Percentiles rank a stretch among this genome's conserved stretches.
phyloP scores from a whole-genome alignment of 2,888 invertebrate species.

The Macaria notata region DNA sequence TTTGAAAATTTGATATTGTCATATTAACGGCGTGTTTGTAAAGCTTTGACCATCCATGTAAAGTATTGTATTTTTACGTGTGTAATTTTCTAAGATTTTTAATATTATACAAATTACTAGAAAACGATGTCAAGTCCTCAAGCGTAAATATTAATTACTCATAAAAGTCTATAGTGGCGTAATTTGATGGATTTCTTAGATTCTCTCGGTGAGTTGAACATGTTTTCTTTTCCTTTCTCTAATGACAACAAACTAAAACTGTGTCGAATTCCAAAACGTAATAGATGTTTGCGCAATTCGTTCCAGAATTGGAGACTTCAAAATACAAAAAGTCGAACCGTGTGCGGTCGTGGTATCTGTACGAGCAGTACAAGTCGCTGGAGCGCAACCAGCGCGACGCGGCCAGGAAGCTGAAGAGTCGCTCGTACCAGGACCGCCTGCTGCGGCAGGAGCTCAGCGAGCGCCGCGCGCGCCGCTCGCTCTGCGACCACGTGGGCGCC shows the following conservation, averaged over 20 bases:
- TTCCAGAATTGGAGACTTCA: conserved; percentile 57
- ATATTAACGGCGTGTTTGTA: too few species aligned
- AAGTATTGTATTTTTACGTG: too few species aligned
- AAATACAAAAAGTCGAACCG: conserved; percentile 56
- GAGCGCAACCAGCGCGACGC: conserved; percentile 66
- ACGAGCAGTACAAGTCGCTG: conserved; percentile 70
- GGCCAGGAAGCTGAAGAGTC: conserved; percentile 56
- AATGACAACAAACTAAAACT: too few species aligned
- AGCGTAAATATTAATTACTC: too few species aligned
- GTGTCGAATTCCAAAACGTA: too few species aligned
- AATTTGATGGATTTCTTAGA: conserved; percentile 66
- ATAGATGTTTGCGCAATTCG: conserved; percentile 1
- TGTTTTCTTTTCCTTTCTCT: neutral
- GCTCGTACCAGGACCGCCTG: conserved; percentile 59
- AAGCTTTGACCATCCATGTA: too few species aligned
- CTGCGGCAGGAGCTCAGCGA: conserved; percentile 63
- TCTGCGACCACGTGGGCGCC: conserved; percentile 50
- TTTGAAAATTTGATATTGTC: too few species aligned
- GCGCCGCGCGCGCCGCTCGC: conserved; percentile 54
- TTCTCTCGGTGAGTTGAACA: conserved; percentile 54
- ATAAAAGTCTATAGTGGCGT: conserved; percentile 5
- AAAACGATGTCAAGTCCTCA: too few species aligned
- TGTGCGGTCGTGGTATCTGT: conserved; percentile 72
- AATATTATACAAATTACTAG: too few species aligned
- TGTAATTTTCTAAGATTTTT: too few species aligned